Conservation (phyloP, 2,797 vertebrate species). For the Monodelphis domestica region DNA sequence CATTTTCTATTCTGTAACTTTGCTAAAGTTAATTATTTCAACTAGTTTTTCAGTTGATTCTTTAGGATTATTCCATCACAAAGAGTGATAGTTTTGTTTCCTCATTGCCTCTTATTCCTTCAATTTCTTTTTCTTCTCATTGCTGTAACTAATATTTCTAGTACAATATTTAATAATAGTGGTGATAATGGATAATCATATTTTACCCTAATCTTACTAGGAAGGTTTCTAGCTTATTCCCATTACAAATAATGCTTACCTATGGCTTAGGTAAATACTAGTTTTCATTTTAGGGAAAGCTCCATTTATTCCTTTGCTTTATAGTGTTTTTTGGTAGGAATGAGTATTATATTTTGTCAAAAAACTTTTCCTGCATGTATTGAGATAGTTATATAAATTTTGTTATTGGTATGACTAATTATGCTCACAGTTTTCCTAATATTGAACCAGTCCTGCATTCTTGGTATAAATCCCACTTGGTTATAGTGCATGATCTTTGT, state of each 20-base stretch:
- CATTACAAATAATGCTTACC: neutral
- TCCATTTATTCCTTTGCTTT: neutral
- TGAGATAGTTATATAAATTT: neutral
- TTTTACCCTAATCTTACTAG: neutral
- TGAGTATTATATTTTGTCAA: neutral
- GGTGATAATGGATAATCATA: neutral
- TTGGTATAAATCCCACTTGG: neutral
- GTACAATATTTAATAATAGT: neutral
- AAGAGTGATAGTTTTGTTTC: neutral
- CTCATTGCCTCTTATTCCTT: neutral
- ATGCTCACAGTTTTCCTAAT: neutral
- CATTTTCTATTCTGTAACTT: neutral
- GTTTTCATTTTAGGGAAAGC: neutral
- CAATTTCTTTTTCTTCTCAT: neutral
- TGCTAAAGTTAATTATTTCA: neutral
- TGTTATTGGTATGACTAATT: neutral
- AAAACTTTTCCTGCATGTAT: neutral
- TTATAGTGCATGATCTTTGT: neutral
- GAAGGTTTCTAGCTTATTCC: neutral
- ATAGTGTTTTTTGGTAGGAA: neutral
- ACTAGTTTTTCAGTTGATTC: neutral
- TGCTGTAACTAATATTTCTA: neutral
- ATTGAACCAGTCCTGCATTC: neutral
- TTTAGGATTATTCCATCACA: neutral
- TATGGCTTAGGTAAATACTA: neutral